These are phyloP conservation scores for Varanus komodoensis DNA, from an alignment of 2,113 vertebrate genomes.

Conservation along the genomic window DNA sequence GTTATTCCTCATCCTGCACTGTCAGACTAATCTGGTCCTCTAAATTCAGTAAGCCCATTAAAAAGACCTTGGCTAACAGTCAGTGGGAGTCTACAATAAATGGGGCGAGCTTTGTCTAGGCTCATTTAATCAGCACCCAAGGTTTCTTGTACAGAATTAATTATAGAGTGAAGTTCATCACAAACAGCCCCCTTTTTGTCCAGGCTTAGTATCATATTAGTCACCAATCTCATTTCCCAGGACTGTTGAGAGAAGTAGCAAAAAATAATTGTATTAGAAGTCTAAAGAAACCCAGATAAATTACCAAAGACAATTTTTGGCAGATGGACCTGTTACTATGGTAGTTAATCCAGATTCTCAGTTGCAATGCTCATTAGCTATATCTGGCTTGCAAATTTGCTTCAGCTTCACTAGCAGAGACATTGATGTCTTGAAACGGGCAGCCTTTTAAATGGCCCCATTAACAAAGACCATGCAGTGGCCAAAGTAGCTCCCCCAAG, in stretches of 20 bases:
- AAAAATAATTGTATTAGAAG: slow-evolving; percentile 56
- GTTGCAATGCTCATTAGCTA: slow-evolving; percentile 33
- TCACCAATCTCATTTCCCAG: slow-evolving; percentile 28
- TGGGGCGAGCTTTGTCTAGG: slow-evolving; percentile 46
- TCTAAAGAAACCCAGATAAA: slow-evolving; percentile 24
- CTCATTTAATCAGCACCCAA: slow-evolving; percentile 55
- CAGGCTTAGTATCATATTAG: slow-evolving; percentile 21
- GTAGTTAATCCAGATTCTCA: slow-evolving; percentile 53
- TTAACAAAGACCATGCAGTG: neutral
- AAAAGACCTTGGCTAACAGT: neutral
- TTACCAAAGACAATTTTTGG: slow-evolving; percentile 31
- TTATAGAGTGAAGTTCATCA: slow-evolving; percentile 5
- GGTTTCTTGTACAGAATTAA: neutral
- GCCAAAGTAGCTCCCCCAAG: neutral
- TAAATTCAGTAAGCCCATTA: neutral
- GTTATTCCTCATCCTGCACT: neutral
- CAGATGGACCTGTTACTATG: slow-evolving; percentile 50
- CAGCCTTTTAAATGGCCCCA: slow-evolving; percentile 29
- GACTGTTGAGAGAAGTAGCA: slow-evolving; percentile 45
- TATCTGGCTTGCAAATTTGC: slow-evolving; percentile 47
- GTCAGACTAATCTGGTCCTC: neutral
- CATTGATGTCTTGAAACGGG: slow-evolving; percentile 12
- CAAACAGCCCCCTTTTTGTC: slow-evolving; percentile 40
- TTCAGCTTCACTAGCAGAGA: neutral
- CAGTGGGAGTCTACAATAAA: neutral